phyloP scores from a whole-genome alignment of 1,140 invertebrate genomes.

The Brachionus plicatilis region DNA sequence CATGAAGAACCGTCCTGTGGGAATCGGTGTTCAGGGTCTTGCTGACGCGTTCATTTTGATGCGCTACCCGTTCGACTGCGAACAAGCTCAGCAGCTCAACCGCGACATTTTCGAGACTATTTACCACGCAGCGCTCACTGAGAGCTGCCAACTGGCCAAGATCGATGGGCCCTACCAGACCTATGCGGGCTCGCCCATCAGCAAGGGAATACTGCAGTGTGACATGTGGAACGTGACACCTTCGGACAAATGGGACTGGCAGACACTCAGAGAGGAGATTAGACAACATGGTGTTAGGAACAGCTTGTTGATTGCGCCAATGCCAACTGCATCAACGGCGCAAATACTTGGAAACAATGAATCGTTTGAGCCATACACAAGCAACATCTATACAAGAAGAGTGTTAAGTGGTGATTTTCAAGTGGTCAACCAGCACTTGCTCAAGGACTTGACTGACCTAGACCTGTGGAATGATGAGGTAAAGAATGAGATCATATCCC shows the following conservation, averaged over 20 bases:
- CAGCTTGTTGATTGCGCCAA: slow-evolving; percentile 87
- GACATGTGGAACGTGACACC: slow-evolving; percentile 96
- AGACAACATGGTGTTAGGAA: slow-evolving; percentile 84
- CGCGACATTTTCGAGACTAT: slow-evolving; percentile 96
- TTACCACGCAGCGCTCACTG: slow-evolving; percentile 91
- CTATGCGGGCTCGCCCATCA: slow-evolving; percentile 82
- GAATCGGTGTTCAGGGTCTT: slow-evolving; percentile 89
- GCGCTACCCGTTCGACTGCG: slow-evolving; percentile 76
- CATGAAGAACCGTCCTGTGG: slow-evolving; percentile 84
- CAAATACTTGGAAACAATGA: slow-evolving; percentile 99
- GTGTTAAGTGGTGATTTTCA: slow-evolving; percentile 84
- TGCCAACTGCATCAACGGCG: slow-evolving; percentile 98
- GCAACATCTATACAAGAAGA: slow-evolving; percentile 87
- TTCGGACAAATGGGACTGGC: slow-evolving; percentile 83
- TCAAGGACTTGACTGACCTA: slow-evolving; percentile 82
- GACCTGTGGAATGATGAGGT: slow-evolving; percentile 92
- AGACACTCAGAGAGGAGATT: slow-evolving; percentile 74
- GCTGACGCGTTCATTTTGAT: slow-evolving; percentile 94
- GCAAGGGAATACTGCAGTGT: slow-evolving; percentile 85
- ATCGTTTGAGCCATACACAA: slow-evolving; percentile 95
- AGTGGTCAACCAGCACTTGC: slow-evolving; percentile 90
- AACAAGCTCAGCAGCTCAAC: slow-evolving; percentile 79
- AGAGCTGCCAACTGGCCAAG: slow-evolving; percentile 88
- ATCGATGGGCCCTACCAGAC: slow-evolving; percentile 80
- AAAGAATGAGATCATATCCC: slow-evolving; percentile 88